Conservation (phyloP, 2,797 vertebrate genomes). For the Hirundo rustica region DNA sequence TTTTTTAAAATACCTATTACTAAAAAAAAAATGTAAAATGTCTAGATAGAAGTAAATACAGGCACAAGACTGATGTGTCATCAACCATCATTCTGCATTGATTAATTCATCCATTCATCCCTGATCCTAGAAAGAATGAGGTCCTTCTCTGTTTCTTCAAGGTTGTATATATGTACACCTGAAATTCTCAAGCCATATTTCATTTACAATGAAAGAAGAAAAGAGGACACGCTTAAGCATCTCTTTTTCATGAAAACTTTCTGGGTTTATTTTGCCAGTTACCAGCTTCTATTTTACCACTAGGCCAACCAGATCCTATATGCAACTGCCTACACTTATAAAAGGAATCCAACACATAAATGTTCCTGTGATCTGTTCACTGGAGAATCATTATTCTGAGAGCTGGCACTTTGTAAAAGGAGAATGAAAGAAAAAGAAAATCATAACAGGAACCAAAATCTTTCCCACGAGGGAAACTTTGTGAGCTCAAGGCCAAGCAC, state of each 20-base stretch:
- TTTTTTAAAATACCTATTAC: fast-evolving
- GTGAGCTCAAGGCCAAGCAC: background rate
- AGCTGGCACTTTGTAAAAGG: background rate
- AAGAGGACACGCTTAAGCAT: fast-evolving
- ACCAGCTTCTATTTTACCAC: background rate
- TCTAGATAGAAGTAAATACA: background rate
- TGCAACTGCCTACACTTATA: background rate
- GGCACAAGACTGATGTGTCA: too few species aligned
- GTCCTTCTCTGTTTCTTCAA: background rate
- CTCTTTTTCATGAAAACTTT: background rate
- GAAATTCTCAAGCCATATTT: background rate
- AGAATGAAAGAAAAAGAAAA: background rate
- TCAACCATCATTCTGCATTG: background rate
- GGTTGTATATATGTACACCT: background rate
- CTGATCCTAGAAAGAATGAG: background rate
- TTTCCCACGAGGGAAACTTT: background rate
- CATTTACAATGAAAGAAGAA: background rate
- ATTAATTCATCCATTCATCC: background rate
- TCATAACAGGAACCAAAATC: background rate
- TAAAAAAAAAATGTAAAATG: background rate
- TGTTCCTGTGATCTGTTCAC: background rate
- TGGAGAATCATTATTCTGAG: background rate
- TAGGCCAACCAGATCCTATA: background rate
- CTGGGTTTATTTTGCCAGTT: background rate
- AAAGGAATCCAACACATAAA: background rate